Evolutionary conservation across 1,140 invertebrate genomes (phyloP).

Genomic region (Cotesia vestalis): DNA sequence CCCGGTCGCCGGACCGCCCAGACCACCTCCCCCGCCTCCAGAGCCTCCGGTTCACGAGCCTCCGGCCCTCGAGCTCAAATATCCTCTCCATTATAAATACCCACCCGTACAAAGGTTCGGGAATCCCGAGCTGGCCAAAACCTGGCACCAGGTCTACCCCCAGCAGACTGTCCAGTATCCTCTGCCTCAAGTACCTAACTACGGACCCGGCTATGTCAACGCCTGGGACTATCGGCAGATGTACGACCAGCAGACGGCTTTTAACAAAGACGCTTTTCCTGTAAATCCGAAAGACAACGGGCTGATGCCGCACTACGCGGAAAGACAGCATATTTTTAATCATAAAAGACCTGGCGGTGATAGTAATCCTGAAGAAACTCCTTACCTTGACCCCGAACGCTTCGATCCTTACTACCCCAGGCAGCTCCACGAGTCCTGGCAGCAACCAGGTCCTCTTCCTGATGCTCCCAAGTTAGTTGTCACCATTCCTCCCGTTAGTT

Average conservation of each 20-base stretch:
- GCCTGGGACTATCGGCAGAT: slow-evolving; percentile 55
- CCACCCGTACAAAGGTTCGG: slow-evolving; percentile 44
- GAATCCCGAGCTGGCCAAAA: slow-evolving; percentile 47
- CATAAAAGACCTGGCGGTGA: slow-evolving; percentile 70
- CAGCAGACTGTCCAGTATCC: slow-evolving; percentile 53
- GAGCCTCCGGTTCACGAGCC: neutral
- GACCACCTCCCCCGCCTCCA: slow-evolving; percentile 40
- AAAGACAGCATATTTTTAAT: slow-evolving; percentile 70
- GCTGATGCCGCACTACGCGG: slow-evolving; percentile 52
- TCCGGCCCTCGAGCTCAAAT: slow-evolving; percentile 40
- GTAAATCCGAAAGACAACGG: slow-evolving; percentile 48
- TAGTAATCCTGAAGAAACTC: slow-evolving; percentile 47
- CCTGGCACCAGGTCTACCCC: slow-evolving; percentile 50
- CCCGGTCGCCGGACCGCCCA: slow-evolving; percentile 36
- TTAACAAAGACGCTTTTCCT: slow-evolving; percentile 50
- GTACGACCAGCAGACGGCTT: slow-evolving; percentile 45
- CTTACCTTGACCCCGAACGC: slow-evolving; percentile 48
- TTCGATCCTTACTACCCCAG: slow-evolving; percentile 52
- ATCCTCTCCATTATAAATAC: slow-evolving; percentile 53
- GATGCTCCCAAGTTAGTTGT: slow-evolving; percentile 2
- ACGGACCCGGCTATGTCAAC: slow-evolving; percentile 50
- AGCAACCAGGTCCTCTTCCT: too few species aligned
- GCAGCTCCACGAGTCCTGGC: slow-evolving; percentile 44
- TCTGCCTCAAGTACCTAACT: slow-evolving; percentile 44
- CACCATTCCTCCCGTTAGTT: slow-evolving; percentile 28